Conservation (phyloP, 1,140 invertebrate species). For the Gyrodactylus salaris region DNA sequence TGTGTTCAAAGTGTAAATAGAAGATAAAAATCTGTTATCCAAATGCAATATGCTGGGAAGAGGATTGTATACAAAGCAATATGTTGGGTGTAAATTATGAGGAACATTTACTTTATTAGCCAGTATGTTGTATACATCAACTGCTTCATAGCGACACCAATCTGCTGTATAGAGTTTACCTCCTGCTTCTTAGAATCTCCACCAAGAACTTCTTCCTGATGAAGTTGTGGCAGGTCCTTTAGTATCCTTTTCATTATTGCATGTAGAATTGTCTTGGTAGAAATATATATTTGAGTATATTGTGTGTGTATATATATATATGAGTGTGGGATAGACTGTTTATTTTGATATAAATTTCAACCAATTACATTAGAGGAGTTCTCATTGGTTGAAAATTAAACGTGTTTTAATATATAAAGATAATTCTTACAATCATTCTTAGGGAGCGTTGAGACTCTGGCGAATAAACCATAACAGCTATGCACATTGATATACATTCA, state of each 20-base stretch:
- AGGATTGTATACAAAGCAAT: too few relatives aligned
- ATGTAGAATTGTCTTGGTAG: constrained; percentile 51
- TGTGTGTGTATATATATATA: too few relatives aligned
- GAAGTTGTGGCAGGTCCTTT: constrained; percentile 30
- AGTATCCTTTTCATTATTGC: constrained; percentile 61
- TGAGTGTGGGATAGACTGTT: too few relatives aligned
- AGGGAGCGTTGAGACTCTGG: constrained; percentile 67
- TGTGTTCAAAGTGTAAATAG: too few relatives aligned
- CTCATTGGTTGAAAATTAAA: too few relatives aligned
- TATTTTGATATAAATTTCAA: too few relatives aligned
- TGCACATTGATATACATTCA: constrained; percentile 24
- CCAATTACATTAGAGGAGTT: too few relatives aligned
- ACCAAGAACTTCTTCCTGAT: constrained; percentile 11
- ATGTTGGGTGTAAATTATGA: too few relatives aligned
- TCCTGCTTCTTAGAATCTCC: constrained; percentile 36
- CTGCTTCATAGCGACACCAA: constrained; percentile 9
- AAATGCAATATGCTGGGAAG: too few relatives aligned
- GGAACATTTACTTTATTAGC: constrained; percentile 8
- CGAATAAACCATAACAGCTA: constrained; percentile 84
- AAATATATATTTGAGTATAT: neutral
- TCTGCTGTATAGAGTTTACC: constrained; percentile 5
- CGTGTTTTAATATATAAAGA: too few relatives aligned
- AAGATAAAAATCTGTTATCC: too few relatives aligned
- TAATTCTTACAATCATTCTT: constrained; percentile 45
- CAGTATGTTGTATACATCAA: constrained; percentile 8